Percentiles rank a stretch among this genome's conserved stretches.
These are phyloP conservation scores for Threskiornis aethiopicus DNA, from an alignment of 2,797 vertebrate genomes.

Conservation along the genomic window DNA sequence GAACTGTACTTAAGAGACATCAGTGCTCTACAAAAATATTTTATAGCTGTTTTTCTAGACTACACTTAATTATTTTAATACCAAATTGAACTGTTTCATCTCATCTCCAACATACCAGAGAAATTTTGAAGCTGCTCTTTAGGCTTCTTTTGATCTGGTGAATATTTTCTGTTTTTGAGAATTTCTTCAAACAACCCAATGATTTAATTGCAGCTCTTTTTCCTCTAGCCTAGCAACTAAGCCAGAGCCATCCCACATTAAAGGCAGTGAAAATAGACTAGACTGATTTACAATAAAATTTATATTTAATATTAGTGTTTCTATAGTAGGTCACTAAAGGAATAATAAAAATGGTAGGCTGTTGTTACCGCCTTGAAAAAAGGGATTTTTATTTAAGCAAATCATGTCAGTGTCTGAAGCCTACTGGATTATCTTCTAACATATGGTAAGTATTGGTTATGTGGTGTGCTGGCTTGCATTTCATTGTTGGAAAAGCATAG, in stretches of 20 bases:
- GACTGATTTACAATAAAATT: conserved; percentile 38
- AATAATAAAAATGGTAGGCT: conserved; percentile 43
- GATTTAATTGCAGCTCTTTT: conserved; percentile 47
- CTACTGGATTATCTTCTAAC: conserved; percentile 68
- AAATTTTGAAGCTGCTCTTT: conserved; percentile 37
- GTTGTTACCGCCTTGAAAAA: conserved; percentile 52
- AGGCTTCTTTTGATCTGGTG: conserved; percentile 34
- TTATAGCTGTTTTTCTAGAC: conserved; percentile 36
- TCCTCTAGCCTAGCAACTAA: conserved; percentile 2
- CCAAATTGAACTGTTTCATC: conserved; percentile 46
- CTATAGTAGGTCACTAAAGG: conserved; percentile 36
- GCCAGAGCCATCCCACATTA: neutral
- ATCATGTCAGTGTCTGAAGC: conserved; percentile 68
- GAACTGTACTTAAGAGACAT: conserved; percentile 34
- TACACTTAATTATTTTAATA: conserved; percentile 48
- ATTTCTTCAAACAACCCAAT: conserved; percentile 35
- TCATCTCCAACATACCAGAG: conserved; percentile 33
- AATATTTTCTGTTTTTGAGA: conserved; percentile 32
- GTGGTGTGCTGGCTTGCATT: conserved; percentile 58
- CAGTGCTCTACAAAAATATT: conserved; percentile 19
- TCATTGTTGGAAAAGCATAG: conserved; percentile 70
- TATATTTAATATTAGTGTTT: conserved; percentile 43
- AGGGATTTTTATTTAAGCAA: conserved; percentile 64
- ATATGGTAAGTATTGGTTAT: conserved; percentile 66
- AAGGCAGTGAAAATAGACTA: conserved; percentile 20